These are phyloP conservation scores for Muraenolepis orangiensis DNA, from an alignment of 2,797 vertebrate genomes.

Conservation along the genomic window DNA sequence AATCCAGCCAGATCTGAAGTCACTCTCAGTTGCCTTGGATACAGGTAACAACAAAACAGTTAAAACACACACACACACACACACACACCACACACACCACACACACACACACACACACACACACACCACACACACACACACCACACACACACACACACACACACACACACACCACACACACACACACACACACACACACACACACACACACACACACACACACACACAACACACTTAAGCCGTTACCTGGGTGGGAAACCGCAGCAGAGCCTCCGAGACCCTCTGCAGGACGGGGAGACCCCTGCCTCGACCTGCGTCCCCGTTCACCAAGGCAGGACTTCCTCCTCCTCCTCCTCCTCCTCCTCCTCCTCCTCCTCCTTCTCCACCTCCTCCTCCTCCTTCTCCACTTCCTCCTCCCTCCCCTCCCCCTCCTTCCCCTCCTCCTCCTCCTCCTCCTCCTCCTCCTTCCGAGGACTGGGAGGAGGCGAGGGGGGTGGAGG, in stretches of 20 bases:
- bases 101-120: too few relatives aligned
- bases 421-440: slow-evolving; percentile 22
- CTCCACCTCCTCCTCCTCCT: slow-evolving; percentile 25
- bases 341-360: not conserved
- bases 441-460: slow-evolving; percentile 25
- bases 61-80: too few relatives aligned
- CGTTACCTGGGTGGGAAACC: slow-evolving; percentile 82
- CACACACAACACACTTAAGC: too few relatives aligned
- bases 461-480: slow-evolving; percentile 41
- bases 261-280: slow-evolving; percentile 78
- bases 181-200: too few relatives aligned
- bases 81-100: too few relatives aligned
- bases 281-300: slow-evolving; percentile 77
- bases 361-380: slow-evolving; percentile 29
- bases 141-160: too few relatives aligned
- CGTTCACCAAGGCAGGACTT: slow-evolving; percentile 37
- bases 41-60: too few relatives aligned
- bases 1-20: too few relatives aligned
- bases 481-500: slow-evolving; percentile 45
- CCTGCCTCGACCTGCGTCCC: slow-evolving; percentile 45
- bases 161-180: too few relatives aligned
- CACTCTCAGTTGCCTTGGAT: too few relatives aligned
- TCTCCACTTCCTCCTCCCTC: slow-evolving; percentile 31
- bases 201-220: too few relatives aligned
- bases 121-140: too few relatives aligned